Percentiles rank a stretch among this genome's conserved stretches.
Evolutionary conservation across 2,888 invertebrate genomes (phyloP).

Genomic region (Rhopalosiphum nymphaeae): DNA sequence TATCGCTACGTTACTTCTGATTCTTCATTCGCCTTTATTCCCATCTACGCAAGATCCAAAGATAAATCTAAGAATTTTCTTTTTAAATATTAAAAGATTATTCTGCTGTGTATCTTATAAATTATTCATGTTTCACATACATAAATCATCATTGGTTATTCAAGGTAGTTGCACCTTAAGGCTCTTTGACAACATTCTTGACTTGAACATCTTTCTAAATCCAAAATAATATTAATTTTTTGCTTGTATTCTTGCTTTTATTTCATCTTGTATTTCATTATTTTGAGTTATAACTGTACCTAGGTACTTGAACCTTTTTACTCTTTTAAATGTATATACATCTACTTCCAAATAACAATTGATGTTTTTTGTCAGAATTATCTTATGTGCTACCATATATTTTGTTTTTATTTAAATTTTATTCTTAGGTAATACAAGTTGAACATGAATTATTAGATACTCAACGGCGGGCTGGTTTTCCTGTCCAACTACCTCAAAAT

Average conservation of each 20-base stretch:
- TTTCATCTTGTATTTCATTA: no score
- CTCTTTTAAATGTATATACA: no score
- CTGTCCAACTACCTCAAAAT: constrained; percentile 85
- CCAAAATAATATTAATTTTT: no score
- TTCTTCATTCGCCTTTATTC: not conserved
- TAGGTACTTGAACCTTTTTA: no score
- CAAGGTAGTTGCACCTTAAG: not conserved
- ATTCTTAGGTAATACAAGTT: constrained; percentile 77
- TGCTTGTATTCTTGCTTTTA: no score
- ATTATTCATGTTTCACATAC: not conserved
- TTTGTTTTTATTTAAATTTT: not conserved
- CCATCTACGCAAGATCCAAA: not conserved
- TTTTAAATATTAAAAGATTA: not conserved
- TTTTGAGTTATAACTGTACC: no score
- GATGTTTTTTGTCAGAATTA: no score
- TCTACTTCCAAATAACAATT: no score
- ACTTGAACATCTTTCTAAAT: no score
- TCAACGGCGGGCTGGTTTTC: constrained; percentile 89
- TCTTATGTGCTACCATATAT: no score
- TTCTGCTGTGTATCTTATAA: constrained; percentile 3
- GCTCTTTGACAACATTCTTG: no score
- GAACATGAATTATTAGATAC: constrained; percentile 89
- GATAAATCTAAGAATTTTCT: not conserved
- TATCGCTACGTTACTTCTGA: not conserved
- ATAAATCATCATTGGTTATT: not conserved